Evolutionary conservation across 2,113 vertebrate genomes (phyloP).

Genomic region (Gambusia affinis): DNA sequence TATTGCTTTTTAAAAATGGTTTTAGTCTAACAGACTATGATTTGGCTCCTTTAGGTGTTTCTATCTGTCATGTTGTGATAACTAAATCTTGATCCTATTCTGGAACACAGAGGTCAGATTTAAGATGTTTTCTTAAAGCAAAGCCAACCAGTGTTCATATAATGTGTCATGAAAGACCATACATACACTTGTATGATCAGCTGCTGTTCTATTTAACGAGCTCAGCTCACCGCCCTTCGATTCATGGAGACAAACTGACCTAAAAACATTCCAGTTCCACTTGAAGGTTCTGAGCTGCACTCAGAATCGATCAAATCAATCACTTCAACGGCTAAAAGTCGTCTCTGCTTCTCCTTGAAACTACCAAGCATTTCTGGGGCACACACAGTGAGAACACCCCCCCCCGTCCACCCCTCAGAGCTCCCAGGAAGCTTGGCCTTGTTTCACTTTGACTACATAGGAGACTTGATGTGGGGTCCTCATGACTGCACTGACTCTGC

Average conservation of each 20-base stretch:
- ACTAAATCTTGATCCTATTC: too few relatives aligned
- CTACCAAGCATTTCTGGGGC: slow-evolving; percentile 49
- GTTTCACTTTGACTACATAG: slow-evolving; percentile 25
- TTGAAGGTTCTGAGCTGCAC: neutral
- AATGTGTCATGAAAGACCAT: too few relatives aligned
- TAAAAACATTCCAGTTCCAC: neutral
- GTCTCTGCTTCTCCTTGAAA: slow-evolving; percentile 27
- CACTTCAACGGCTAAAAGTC: neutral
- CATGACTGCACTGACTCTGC: slow-evolving; percentile 37
- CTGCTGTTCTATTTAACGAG: too few relatives aligned
- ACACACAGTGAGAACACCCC: neutral
- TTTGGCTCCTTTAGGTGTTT: too few relatives aligned
- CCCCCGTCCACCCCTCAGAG: neutral
- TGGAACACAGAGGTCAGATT: too few relatives aligned
- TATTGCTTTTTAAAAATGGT: too few relatives aligned
- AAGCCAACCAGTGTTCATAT: too few relatives aligned
- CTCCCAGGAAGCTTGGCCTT: slow-evolving; percentile 49
- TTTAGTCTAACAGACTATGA: too few relatives aligned
- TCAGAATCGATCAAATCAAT: neutral
- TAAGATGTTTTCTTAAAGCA: too few relatives aligned
- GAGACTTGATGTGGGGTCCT: slow-evolving; percentile 31
- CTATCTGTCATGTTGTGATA: too few relatives aligned
- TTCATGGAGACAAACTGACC: neutral
- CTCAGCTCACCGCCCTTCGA: neutral
- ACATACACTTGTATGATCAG: too few relatives aligned